These are phyloP conservation scores for Micropoecilia bifurca DNA, from an alignment of 2,797 vertebrate species.

Conservation along the genomic window DNA sequence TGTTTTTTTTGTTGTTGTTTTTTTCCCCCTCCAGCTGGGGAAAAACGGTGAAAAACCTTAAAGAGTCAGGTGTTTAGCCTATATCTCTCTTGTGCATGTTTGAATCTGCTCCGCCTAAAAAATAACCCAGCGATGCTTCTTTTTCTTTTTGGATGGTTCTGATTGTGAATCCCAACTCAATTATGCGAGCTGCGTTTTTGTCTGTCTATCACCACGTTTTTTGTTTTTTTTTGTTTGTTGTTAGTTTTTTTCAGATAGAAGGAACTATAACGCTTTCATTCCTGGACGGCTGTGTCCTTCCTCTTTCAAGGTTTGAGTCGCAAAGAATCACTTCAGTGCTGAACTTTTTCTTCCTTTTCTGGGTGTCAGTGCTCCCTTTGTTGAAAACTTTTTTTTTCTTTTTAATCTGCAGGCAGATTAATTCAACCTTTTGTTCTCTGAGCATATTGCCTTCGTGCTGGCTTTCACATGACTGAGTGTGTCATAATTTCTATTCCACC, in stretches of 20 bases:
- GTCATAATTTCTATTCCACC: constrained; percentile 62
- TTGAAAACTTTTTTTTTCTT: constrained; percentile 54
- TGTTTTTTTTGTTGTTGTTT: constrained; percentile 34
- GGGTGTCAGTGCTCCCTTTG: constrained; percentile 52
- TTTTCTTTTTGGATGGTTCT: constrained; percentile 13
- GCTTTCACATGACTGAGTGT: constrained; percentile 64
- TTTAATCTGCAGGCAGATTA: constrained; percentile 61
- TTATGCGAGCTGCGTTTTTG: constrained; percentile 37
- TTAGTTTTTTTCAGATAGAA: not conserved
- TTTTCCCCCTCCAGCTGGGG: constrained; percentile 32
- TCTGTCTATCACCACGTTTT: constrained; percentile 10
- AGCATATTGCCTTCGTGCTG: constrained; percentile 44
- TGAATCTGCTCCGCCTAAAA: constrained; percentile 15
- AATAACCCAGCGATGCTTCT: constrained; percentile 19
- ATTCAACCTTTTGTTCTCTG: constrained; percentile 66
- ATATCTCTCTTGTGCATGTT: constrained; percentile 29
- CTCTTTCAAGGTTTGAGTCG: constrained; percentile 30
- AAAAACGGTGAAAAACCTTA: constrained; percentile 63
- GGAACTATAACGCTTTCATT: constrained; percentile 12
- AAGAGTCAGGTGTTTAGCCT: constrained; percentile 39
- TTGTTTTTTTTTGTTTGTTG: no score
- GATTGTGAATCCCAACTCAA: constrained; percentile 25
- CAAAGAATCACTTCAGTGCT: constrained; percentile 29
- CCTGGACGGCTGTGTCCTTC: constrained; percentile 10
- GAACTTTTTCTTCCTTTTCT: constrained; percentile 38